These are phyloP conservation scores for Syngnathus floridae DNA, from an alignment of 2,113 vertebrate species.

Conservation along the genomic window DNA sequence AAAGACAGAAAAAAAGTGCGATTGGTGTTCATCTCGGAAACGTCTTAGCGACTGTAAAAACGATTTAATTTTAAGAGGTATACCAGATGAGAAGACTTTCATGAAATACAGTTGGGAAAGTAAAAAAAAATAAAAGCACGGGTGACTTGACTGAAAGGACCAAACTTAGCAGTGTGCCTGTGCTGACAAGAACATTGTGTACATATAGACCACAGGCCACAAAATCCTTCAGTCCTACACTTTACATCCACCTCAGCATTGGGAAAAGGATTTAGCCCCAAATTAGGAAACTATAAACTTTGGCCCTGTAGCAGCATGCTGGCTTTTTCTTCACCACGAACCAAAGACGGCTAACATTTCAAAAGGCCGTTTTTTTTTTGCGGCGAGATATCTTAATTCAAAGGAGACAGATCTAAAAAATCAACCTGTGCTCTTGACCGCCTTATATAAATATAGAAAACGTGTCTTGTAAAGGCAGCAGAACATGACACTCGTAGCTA, in stretches of 20 bases:
- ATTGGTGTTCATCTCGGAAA: not conserved
- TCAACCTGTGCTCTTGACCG: not conserved
- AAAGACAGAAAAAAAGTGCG: constrained; percentile 5
- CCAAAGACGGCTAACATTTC: not conserved
- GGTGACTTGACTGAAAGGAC: not conserved
- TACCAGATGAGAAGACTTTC: not conserved
- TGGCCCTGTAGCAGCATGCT: not conserved
- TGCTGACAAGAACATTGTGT: not conserved
- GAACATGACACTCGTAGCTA: not conserved
- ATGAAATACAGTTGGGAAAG: no score
- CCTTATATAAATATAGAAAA: not conserved
- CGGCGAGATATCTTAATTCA: not conserved
- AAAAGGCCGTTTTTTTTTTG: not conserved
- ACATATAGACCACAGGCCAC: not conserved
- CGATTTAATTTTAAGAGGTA: not conserved
- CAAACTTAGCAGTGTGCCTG: not conserved
- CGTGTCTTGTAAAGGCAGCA: not conserved
- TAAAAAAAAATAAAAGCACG: not conserved
- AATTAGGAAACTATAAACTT: not conserved
- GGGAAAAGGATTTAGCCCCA: not conserved
- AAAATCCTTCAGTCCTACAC: not conserved
- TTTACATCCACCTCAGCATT: not conserved
- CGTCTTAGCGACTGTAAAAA: no score
- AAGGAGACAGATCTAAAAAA: not conserved
- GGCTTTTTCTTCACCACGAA: not conserved